Evolutionary conservation across 2,888 invertebrate genomes (phyloP).

Genomic region (Polyommatus iphigenia): DNA sequence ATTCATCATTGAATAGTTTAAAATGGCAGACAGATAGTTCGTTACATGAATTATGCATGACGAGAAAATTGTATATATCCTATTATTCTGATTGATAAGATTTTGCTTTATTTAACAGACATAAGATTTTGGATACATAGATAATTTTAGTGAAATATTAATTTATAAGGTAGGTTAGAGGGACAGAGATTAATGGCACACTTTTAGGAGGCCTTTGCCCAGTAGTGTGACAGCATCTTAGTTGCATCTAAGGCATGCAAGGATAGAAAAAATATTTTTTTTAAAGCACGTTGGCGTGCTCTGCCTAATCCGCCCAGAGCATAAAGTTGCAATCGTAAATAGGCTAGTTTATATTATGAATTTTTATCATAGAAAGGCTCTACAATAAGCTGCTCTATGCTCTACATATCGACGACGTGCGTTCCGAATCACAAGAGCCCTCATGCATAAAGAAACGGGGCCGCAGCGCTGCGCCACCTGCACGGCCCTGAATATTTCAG

Average conservation of each 20-base stretch:
- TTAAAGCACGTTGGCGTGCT: no score
- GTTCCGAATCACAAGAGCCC: conserved; percentile 68
- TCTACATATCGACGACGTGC: conserved; percentile 60
- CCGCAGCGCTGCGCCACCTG: conserved; percentile 65
- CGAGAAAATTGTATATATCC: background rate
- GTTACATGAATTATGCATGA: background rate
- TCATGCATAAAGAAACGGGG: conserved; percentile 73
- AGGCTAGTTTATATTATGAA: background rate
- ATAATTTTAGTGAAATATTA: background rate
- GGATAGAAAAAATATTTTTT: no score
- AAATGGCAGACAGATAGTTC: background rate
- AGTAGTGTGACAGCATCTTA: no score
- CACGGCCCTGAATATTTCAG: conserved; percentile 68
- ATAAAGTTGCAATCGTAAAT: background rate
- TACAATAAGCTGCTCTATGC: conserved; percentile 47
- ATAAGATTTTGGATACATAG: background rate
- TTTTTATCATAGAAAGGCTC: conserved; percentile 13
- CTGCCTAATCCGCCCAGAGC: no score
- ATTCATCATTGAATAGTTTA: background rate
- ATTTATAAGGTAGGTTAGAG: background rate
- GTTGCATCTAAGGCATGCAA: no score
- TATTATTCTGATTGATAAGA: background rate
- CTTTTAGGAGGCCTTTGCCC: no score
- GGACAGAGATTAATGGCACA: no score
- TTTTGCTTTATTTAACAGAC: background rate